Evolutionary conservation across 2,113 vertebrate species (phyloP), one percentile per base, ranked within the genome.

Genomic region (Anguilla japonica): DNA sequence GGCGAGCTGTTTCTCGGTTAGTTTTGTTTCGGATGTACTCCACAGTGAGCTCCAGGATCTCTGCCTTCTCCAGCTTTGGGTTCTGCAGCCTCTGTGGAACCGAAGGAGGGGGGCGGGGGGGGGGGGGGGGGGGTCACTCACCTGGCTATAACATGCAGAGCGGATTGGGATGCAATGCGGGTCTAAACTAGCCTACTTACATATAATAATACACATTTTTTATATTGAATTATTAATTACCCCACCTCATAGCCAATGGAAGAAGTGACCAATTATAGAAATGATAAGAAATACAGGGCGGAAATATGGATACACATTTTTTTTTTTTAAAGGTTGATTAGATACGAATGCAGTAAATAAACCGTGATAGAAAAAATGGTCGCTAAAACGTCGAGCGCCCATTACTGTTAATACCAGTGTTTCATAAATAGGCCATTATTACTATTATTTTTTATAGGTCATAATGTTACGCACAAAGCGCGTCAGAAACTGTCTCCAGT

Each of bases 31-130:
- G 63, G 53, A 92, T 88, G 84, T 92, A 92, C 22, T 91, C 89
- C 5, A 92, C 92, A 1, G 92, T 90, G 40, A 92, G 86, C 26
- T 92, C 91, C 86, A 92, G 83, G 29, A 92, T 91, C 83, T 92
- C 92, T 9, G 91, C 92, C 56, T 92, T 92, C 83, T 92, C 92
- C 79, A 92, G 88, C 82, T 91, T 92, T 6, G 92, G 92, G 84
- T 91, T 92, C 53, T 89, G 88, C 22, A 92, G 81, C 85, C 91
- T 88, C 92, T 92, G 89, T 79, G 50, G 50, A 14, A 14, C 57
- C 71, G 82, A n/a, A n/a, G n/a, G n/a, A n/a, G n/a, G n/a, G 63
- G 26, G 26, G 26, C 26, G 5, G 56, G 34, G 34, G 34, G n/a
- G n/a, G n/a, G n/a, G n/a, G n/a, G n/a, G 40, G 20, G 16, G 22